Evolutionary conservation across 2,113 vertebrate genomes (phyloP).

Genomic region (Uropsilus gracilis): DNA sequence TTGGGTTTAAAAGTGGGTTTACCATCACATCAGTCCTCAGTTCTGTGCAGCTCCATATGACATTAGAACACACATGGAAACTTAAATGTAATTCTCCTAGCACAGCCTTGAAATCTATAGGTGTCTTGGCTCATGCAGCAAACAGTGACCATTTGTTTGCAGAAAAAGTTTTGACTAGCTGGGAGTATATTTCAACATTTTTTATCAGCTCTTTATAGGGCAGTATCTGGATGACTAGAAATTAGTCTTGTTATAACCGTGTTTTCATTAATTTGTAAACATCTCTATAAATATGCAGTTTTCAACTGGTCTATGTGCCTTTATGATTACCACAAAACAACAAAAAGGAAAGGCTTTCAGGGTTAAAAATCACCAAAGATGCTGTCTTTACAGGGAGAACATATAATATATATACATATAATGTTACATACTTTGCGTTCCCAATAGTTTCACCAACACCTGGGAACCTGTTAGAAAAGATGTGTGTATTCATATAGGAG

Average conservation of each 20-base stretch:
- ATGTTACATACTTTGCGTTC: no score
- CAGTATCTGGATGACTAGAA: not conserved
- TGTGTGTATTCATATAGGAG: no score
- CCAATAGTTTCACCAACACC: no score
- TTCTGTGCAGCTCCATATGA: not conserved
- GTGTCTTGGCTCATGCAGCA: not conserved
- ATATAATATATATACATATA: no score
- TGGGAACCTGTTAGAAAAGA: no score
- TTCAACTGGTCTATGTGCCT: not conserved
- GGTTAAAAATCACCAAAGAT: not conserved
- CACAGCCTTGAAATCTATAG: not conserved
- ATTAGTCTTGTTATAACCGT: not conserved
- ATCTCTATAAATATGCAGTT: not conserved
- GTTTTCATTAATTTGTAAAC: conserved; percentile 10
- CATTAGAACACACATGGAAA: not conserved
- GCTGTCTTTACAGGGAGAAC: no score
- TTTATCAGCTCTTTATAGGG: not conserved
- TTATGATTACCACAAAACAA: not conserved
- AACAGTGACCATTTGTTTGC: not conserved
- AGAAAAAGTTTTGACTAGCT: not conserved
- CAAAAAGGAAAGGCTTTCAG: not conserved
- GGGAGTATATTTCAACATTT: not conserved
- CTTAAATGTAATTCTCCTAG: not conserved
- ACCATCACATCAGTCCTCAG: not conserved
- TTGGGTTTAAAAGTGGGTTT: not conserved